Conservation (phyloP, 1,140 invertebrate species). For the Diplogasteroides magnus region DNA sequence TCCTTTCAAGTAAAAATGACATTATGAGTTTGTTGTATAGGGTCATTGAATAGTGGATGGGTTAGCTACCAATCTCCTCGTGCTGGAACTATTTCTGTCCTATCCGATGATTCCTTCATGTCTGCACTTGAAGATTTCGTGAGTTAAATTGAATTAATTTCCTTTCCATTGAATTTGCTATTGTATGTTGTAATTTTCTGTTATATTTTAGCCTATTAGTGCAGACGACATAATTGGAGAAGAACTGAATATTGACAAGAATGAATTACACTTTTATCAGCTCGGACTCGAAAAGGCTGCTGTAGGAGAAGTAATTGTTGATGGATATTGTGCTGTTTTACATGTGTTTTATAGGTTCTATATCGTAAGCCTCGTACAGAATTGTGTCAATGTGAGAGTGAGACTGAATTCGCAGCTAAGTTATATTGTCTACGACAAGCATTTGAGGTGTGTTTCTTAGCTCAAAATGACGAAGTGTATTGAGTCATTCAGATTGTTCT, state of each 20-base stretch:
- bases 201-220: slow-evolving; percentile 5
- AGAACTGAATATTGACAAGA: slow-evolving; percentile 14
- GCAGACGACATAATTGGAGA: slow-evolving; percentile 12
- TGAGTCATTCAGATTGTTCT: slow-evolving; percentile 65
- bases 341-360: no score
- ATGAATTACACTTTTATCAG: slow-evolving; percentile 11
- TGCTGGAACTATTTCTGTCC: slow-evolving; percentile 28
- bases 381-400: slow-evolving; percentile 77
- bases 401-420: slow-evolving; percentile 88
- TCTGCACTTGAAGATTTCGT: slow-evolving; percentile 33
- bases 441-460: slow-evolving; percentile 63
- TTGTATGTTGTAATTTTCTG: neutral
- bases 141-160: slow-evolving; percentile 9
- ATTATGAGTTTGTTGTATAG: slow-evolving; percentile 1
- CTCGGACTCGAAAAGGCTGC: slow-evolving; percentile 14
- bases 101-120: slow-evolving; percentile 35
- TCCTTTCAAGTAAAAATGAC: neutral
- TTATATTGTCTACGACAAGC: slow-evolving; percentile 78
- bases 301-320: slow-evolving; percentile 10
- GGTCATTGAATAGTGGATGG: neutral
- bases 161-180: no score
- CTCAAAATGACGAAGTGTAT: slow-evolving; percentile 12
- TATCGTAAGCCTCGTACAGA: slow-evolving; percentile 72
- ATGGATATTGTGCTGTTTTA: slow-evolving; percentile 8
- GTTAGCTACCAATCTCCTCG: slow-evolving; percentile 6